Evolutionary conservation across 1,140 invertebrate genomes (phyloP), one percentile per base, ranked within the genome.

Genomic region (Oedothorax gibbosus): DNA sequence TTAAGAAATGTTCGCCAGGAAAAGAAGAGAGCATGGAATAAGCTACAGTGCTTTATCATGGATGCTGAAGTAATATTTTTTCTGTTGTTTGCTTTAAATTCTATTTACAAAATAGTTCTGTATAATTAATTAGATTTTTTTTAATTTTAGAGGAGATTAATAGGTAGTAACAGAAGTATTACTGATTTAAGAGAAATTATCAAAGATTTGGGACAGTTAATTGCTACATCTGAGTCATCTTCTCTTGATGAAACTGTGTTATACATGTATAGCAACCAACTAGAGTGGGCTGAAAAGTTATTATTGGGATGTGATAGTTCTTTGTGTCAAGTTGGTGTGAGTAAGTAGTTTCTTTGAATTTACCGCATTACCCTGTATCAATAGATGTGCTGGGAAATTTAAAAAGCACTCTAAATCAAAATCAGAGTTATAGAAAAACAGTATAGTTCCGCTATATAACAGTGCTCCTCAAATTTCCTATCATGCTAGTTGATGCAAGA

Each of bases 1-100:
- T 60, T 84, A 18, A 21, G 81, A 84, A 84, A 84, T 84, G 81
- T 84, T 15, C 81, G 81, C 9, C 81, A 84, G 68, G 81, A 84
- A 64, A 84, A 84, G 18, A 84, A 84, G 14, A 21, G 62, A 50
- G 35, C 71, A 5, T 84, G 81, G 81, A 84, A 75, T 60, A 84
- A 68, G 57, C 35, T 84, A 18, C 81, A 84, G 50, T 75, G 81
- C 56, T 84, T 84, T 50, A 84, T 84, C 8, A 84, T 84, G 81
- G 81, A 84, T 75, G 71, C 81, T 51, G 81, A 84, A 51, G 81
- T 84, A 56, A 76, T 21, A 51, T 21, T 35, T 68, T 53, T 14
- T 64, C 18, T 62, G 2, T 3, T 73, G n/a, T 73, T 14, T 57
- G 12, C 3, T 62, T 62, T 62, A 15, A 2, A 15, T 62, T 18